Conservation (phyloP, 1,140 invertebrate genomes). For the Bombus waltoni region DNA sequence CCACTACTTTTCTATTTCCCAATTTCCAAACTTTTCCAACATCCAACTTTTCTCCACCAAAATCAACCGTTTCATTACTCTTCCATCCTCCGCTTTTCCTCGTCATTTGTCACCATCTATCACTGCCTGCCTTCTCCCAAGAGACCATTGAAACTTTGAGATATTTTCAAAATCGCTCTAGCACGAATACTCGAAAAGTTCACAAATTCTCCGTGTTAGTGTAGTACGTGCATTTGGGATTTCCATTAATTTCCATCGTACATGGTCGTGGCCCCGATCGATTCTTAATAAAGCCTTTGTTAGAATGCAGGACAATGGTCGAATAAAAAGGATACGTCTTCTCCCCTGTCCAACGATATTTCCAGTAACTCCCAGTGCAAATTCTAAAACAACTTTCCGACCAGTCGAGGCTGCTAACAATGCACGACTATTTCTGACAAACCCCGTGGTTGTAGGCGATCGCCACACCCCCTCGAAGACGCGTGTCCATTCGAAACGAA, state of each 20-base stretch:
- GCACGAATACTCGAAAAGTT: neutral
- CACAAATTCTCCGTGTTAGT: neutral
- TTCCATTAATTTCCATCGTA: slow-evolving; percentile 8
- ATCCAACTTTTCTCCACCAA: neutral
- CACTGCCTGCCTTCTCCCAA: neutral
- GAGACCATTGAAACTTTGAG: neutral
- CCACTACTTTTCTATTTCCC: neutral
- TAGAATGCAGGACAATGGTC: neutral
- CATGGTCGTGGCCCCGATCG: neutral
- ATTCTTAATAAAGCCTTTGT: slow-evolving; percentile 35
- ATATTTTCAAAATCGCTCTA: neutral
- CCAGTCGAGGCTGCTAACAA: neutral
- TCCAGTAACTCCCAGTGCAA: neutral
- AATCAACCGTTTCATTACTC: neutral
- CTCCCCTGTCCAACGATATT: neutral
- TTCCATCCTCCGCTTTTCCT: neutral
- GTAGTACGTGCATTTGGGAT: neutral
- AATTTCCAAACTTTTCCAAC: neutral
- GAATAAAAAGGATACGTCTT: slow-evolving; percentile 20
- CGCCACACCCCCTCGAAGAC: slow-evolving; percentile 9
- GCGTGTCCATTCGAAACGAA: slow-evolving; percentile 10
- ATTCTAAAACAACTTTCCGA: neutral
- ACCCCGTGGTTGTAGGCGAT: neutral
- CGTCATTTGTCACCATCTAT: neutral
- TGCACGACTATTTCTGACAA: slow-evolving; percentile 30